Conservation (phyloP, 2,888 invertebrate genomes). For the Pachycephus smyrnensis region DNA sequence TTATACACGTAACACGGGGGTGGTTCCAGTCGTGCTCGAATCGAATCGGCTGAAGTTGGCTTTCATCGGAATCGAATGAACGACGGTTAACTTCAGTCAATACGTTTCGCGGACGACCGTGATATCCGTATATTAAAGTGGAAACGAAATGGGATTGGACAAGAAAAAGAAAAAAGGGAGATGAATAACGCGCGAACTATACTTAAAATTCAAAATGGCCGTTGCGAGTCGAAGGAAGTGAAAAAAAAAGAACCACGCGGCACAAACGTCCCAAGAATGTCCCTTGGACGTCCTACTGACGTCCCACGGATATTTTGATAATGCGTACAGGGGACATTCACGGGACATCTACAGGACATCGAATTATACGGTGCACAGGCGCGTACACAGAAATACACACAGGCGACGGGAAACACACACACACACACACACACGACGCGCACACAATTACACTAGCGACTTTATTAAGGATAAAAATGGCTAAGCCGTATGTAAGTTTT, state of each 20-base stretch:
- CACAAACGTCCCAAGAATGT: not conserved
- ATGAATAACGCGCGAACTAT: not conserved
- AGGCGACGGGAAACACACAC: conserved; percentile 14
- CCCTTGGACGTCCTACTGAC: not conserved
- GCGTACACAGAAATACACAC: conserved; percentile 10
- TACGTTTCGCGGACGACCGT: not conserved
- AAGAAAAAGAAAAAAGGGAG: not conserved
- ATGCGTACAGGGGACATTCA: too few species aligned
- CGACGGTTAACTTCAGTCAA: not conserved
- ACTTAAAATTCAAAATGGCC: not conserved
- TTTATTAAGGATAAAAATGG: conserved; percentile 37
- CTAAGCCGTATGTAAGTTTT: conserved; percentile 45
- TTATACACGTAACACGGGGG: not conserved
- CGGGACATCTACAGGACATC: too few species aligned
- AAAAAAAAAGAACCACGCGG: conserved; percentile 16
- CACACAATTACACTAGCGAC: not conserved
- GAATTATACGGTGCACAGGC: not conserved
- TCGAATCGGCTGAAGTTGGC: not conserved
- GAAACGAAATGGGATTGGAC: not conserved
- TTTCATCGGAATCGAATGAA: not conserved
- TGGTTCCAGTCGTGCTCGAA: not conserved
- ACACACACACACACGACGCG: not conserved
- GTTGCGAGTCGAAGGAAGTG: not conserved
- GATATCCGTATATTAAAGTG: not conserved
- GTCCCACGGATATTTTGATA: not conserved